phyloP scores from a whole-genome alignment of 2,113 vertebrate species.

The Scopus umbretta region DNA sequence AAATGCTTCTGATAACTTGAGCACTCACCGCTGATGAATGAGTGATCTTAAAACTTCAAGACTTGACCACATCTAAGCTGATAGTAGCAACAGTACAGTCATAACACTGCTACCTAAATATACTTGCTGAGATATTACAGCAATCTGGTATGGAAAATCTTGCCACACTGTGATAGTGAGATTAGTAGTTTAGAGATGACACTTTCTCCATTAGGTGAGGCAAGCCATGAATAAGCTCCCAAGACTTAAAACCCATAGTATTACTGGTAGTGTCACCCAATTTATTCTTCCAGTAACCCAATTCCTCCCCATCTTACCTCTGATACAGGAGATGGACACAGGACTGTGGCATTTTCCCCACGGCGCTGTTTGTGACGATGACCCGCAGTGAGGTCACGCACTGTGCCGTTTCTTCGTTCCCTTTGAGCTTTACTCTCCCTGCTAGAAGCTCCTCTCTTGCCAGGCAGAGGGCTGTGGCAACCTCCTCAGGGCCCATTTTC shows the following conservation, averaged over 20 bases:
- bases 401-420: neutral
- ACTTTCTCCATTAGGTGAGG: neutral
- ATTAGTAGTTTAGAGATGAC: neutral
- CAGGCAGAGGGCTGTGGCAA: neutral
- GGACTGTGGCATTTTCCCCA: neutral
- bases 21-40: neutral
- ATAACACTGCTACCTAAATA: neutral
- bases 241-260: neutral
- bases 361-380: accelerated
- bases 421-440: no score
- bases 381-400: accelerated
- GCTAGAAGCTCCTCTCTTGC: neutral
- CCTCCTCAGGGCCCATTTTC: neutral
- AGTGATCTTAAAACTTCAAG: neutral
- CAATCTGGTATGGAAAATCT: neutral
- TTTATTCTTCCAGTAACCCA: neutral
- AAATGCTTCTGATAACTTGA: neutral
- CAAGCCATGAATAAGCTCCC: neutral
- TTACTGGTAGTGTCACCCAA: neutral
- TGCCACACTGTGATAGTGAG: neutral
- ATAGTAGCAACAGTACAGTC: neutral
- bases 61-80: neutral
- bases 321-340: neutral
- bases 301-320: neutral
- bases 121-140: neutral